Base-by-base conservation (phyloP, 2,113 vertebrate genomes). In the Megalops atlanticus region DNA sequence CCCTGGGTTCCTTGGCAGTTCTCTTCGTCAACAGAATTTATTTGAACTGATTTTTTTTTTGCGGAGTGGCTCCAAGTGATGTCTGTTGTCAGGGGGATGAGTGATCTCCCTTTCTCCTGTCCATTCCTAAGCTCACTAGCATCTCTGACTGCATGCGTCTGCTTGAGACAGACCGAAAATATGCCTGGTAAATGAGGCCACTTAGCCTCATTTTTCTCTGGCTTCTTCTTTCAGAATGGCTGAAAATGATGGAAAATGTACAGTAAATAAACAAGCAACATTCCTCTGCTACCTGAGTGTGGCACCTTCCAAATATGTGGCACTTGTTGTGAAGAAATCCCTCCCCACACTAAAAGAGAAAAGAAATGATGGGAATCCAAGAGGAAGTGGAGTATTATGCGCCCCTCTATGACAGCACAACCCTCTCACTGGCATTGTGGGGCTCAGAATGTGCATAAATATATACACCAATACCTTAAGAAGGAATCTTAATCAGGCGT, bases 201-300 rank as follows among this genome's bases (percentile, higher is more conserved):
- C n/a, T n/a, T n/a, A n/a, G n/a, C n/a, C n/a, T n/a, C 16, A 24
- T 35, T 49, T 64, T 27, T 64, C 58, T 45, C 43, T 36, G 35
- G 11, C 0, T 80, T 21, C 80, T 33, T 40, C 75, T 86, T 2
- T 36, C 89, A 95, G 92, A 94, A 87, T 94, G 93, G 80, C 87
- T 94, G 85, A 94, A 94, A 86, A 94, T 94, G 94, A 95, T 94
- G 93, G 93, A 94, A 84, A 94, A 92, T 8, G 86, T 94, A 39
- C 92, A 94, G 86, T 93, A 90, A 89, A 52, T 80, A 87, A 31
- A 64, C 83, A 54, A 81, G 47, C n/a, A n/a, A 89, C 89, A 88
- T 92, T 91, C 89, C 90, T 85, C 43, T 68, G 58, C 54, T 68
- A 58, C 40, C 31, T 21, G 68, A 54, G 16, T 45, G 27, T 76